A percentile compares a stretch with the other conserved stretches of the same genome.
Evolutionary conservation across 2,113 vertebrate species (phyloP).

Genomic region (Macroglossus sobrinus): DNA sequence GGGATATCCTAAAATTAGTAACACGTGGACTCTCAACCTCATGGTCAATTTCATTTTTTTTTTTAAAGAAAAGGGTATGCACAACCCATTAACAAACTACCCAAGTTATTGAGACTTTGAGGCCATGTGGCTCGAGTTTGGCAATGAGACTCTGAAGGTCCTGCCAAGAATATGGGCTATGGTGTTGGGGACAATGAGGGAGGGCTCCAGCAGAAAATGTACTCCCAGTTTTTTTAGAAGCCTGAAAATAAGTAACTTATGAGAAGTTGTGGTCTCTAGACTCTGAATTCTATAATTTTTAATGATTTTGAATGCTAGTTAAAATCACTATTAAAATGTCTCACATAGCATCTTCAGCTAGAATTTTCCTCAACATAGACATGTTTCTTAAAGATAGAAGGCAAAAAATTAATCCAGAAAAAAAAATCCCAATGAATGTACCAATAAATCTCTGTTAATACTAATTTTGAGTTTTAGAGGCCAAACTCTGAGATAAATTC

Average conservation of each 20-base stretch:
- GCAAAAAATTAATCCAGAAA: not conserved
- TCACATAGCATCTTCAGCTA: not conserved
- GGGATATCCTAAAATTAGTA: not conserved
- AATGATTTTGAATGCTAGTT: not conserved
- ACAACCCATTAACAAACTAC: not conserved
- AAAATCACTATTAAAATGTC: not conserved
- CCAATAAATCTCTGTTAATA: slow-evolving; percentile 13
- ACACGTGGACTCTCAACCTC: not conserved
- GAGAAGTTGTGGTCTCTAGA: not conserved
- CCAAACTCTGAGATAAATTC: slow-evolving; percentile 38
- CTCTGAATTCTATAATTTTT: not conserved
- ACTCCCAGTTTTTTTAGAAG: not conserved
- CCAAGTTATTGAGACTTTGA: not conserved
- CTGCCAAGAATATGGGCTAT: not conserved
- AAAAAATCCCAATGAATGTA: not conserved
- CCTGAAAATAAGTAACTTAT: not conserved
- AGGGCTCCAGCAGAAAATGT: not conserved
- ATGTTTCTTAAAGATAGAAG: not conserved
- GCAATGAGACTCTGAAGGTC: not conserved
- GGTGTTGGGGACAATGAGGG: not conserved
- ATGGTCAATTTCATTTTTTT: not conserved
- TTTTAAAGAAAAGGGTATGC: not conserved
- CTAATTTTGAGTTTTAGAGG: slow-evolving; percentile 17
- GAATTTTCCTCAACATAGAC: not conserved
- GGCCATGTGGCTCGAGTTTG: not conserved